Evolutionary conservation across 1,140 invertebrate species (phyloP).

Genomic region (Drosophila carrolli): DNA sequence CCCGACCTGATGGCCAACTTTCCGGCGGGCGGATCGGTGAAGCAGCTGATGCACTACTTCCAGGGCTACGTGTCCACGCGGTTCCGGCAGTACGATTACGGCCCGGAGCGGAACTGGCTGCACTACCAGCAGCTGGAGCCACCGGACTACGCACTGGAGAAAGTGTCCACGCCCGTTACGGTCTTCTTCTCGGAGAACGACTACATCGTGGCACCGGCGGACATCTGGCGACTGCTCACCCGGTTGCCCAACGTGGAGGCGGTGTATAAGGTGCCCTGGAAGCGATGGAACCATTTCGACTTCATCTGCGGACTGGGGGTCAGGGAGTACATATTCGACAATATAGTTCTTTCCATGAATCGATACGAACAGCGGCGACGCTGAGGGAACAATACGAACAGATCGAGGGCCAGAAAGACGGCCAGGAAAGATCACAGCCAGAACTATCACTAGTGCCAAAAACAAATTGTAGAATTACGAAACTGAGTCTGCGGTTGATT

Average conservation of each 20-base stretch:
- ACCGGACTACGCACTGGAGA: conserved; percentile 87
- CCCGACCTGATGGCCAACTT: conserved; percentile 85
- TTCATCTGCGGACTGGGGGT: conserved; percentile 89
- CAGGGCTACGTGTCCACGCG: conserved; percentile 84
- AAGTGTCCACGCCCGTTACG: conserved; percentile 87
- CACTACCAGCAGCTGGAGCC: conserved; percentile 85
- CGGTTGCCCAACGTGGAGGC: conserved; percentile 76
- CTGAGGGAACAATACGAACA: not conserved
- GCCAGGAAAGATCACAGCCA: conserved; percentile 28
- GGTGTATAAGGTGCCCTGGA: conserved; percentile 86
- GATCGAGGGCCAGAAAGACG: not conserved
- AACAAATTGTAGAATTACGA: conserved; percentile 49
- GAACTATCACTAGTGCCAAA: conserved; percentile 76
- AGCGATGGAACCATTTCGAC: conserved; percentile 90
- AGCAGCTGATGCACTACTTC: conserved; percentile 85
- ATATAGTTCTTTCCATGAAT: conserved; percentile 82
- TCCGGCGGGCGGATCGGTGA: conserved; percentile 86
- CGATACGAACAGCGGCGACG: conserved; percentile 65
- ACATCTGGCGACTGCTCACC: conserved; percentile 86
- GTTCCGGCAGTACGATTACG: conserved; percentile 85
- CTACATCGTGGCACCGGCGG: conserved; percentile 86
- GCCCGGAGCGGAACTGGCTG: conserved; percentile 84
- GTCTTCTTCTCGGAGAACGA: conserved; percentile 89
- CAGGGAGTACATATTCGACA: conserved; percentile 87
- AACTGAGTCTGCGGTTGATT: conserved; percentile 41